These are phyloP conservation scores for Coleophora deauratella DNA, from an alignment of 2,888 invertebrate genomes.

Conservation along the genomic window DNA sequence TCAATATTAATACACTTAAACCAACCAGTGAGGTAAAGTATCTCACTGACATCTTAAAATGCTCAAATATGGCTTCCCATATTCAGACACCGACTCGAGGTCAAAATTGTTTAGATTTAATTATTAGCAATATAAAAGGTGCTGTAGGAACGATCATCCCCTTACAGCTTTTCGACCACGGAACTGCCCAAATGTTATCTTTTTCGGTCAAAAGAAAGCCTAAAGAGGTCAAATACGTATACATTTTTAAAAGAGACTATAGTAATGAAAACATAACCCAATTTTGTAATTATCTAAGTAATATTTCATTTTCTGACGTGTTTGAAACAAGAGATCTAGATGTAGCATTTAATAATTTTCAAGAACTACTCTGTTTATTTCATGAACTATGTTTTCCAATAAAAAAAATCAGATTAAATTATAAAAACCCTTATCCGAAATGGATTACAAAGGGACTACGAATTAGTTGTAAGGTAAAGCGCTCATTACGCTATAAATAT, in stretches of 20 bases:
- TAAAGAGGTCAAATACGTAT: neutral
- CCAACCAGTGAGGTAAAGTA: neutral
- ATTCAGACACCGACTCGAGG: neutral
- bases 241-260: neutral
- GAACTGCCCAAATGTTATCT: neutral
- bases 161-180: neutral
- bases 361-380: neutral
- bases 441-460: neutral
- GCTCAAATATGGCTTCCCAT: neutral
- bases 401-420: neutral
- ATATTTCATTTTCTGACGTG: neutral
- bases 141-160: neutral
- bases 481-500: too few relatives aligned
- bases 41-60: neutral
- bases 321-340: neutral
- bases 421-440: neutral
- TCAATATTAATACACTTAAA: neutral
- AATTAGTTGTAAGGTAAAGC: neutral
- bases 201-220: neutral
- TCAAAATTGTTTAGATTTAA: neutral
- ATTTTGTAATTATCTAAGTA: neutral
- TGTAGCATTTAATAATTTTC: neutral
- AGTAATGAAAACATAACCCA: neutral
- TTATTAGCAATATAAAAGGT: neutral
- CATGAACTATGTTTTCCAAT: neutral